These are phyloP conservation scores for Siniperca scherzeri DNA, from an alignment of 2,797 vertebrate species.

Conservation along the genomic window DNA sequence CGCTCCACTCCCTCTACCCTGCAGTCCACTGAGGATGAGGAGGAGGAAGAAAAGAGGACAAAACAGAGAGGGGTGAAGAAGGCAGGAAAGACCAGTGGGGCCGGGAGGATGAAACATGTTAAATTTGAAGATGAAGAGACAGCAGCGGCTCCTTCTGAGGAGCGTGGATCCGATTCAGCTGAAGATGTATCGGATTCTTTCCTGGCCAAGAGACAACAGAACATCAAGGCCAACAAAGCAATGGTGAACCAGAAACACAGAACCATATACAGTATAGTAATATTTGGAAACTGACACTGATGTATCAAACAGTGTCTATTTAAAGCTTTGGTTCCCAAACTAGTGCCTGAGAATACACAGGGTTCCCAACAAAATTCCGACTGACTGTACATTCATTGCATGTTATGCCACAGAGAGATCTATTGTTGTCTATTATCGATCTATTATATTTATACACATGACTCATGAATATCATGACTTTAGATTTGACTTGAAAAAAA, in stretches of 20 bases:
- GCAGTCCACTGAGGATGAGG: constrained; percentile 44
- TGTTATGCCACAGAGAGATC: background rate
- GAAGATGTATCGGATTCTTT: constrained; percentile 68
- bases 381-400: background rate
- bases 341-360: background rate
- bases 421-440: background rate
- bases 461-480: background rate
- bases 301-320: background rate
- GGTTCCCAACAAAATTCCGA: background rate
- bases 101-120: constrained; percentile 44
- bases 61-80: constrained; percentile 14
- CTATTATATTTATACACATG: background rate
- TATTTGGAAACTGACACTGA: no score
- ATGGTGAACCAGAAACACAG: constrained; percentile 78
- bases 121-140: constrained; percentile 59
- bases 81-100: background rate
- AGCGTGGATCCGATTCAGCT: constrained; percentile 58
- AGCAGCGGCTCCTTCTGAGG: background rate
- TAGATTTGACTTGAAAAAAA: no score
- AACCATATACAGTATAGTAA: fast-evolving
- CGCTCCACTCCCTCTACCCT: constrained; percentile 27
- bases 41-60: background rate
- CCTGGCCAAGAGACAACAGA: constrained; percentile 82
- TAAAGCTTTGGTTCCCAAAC: background rate
- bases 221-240: constrained; percentile 88